phyloP scores from a whole-genome alignment of 2,888 invertebrate genomes.

The Phortica magna region DNA sequence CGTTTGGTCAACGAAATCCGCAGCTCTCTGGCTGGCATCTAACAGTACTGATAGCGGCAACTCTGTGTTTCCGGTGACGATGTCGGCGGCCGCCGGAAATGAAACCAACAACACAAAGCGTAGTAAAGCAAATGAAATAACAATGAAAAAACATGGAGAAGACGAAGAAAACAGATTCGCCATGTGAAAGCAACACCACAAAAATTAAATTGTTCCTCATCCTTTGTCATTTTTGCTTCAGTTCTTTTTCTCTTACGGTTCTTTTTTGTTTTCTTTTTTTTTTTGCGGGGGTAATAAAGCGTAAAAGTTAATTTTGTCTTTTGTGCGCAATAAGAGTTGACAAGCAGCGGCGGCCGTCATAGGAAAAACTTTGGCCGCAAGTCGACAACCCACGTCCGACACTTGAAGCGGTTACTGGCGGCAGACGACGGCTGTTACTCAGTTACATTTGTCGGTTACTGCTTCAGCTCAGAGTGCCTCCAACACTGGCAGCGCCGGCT shows the following conservation, averaged over 20 bases:
- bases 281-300: conserved; percentile 62
- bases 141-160: conserved; percentile 34
- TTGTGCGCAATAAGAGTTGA: conserved; percentile 49
- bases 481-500: neutral
- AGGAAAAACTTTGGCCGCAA: conserved; percentile 46
- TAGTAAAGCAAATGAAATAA: conserved; percentile 49
- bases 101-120: conserved; percentile 55
- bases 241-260: neutral
- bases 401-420: neutral
- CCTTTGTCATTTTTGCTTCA: conserved; percentile 46
- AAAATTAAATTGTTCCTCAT: conserved; percentile 48
- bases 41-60: conserved; percentile 63
- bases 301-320: conserved; percentile 64
- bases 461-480: too few relatives aligned
- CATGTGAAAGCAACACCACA: conserved; percentile 24
- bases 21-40: conserved; percentile 49
- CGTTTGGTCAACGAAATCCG: conserved; percentile 12
- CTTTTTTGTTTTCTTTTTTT: neutral
- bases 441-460: too few relatives aligned
- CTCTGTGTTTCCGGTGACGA: conserved; percentile 63
- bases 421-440: conserved; percentile 7
- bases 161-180: conserved; percentile 3
- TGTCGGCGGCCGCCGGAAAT: conserved; percentile 64
- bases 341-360: conserved; percentile 29
- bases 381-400: conserved; percentile 31